These are phyloP conservation scores for Blastomussa wellsi DNA, from an alignment of 92 coral and sea anemone genomes.

Conservation along the genomic window DNA sequence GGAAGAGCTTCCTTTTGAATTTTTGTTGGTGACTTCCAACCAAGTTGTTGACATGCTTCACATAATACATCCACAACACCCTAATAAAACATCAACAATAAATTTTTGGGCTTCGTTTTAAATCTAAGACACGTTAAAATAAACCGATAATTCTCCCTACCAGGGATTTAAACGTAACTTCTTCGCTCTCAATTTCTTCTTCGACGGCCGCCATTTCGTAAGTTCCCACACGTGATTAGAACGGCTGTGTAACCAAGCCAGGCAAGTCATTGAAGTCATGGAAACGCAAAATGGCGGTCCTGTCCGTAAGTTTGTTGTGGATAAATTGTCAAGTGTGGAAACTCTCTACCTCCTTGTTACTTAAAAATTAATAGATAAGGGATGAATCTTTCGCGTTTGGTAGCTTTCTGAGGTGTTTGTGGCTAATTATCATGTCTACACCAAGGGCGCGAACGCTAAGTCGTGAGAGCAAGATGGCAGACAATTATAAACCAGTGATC, in stretches of 20 bases:
- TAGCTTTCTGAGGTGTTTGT: not conserved
- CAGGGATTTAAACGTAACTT: slow-evolving; percentile 77
- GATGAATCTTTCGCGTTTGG: not conserved
- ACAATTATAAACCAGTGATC: slow-evolving; percentile 23
- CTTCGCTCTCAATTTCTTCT: slow-evolving; percentile 40
- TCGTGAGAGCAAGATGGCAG: not conserved
- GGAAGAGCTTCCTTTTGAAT: slow-evolving; percentile 96
- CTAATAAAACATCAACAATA: slow-evolving; percentile 34
- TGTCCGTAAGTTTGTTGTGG: slow-evolving; percentile 2
- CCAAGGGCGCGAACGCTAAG: slow-evolving; percentile 28
- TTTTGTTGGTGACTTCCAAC: slow-evolving; percentile 90
- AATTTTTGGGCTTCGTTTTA: not conserved
- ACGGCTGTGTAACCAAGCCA: slow-evolving; percentile 24
- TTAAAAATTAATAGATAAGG: not conserved
- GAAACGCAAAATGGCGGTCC: slow-evolving; percentile 72
- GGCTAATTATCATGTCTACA: slow-evolving; percentile 8
- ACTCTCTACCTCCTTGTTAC: not conserved
- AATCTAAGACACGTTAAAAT: not conserved
- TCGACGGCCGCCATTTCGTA: slow-evolving; percentile 80
- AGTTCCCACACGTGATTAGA: slow-evolving; percentile 1
- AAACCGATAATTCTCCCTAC: slow-evolving; percentile 36
- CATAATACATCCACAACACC: slow-evolving; percentile 91
- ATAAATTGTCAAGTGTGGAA: not conserved
- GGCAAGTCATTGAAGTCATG: slow-evolving; percentile 42
- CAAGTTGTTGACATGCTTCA: slow-evolving; percentile 90